Percentiles rank a stretch among this genome's conserved stretches.
Conservation (phyloP, 2,113 vertebrate species). For the Erythrocercus mccallii region DNA sequence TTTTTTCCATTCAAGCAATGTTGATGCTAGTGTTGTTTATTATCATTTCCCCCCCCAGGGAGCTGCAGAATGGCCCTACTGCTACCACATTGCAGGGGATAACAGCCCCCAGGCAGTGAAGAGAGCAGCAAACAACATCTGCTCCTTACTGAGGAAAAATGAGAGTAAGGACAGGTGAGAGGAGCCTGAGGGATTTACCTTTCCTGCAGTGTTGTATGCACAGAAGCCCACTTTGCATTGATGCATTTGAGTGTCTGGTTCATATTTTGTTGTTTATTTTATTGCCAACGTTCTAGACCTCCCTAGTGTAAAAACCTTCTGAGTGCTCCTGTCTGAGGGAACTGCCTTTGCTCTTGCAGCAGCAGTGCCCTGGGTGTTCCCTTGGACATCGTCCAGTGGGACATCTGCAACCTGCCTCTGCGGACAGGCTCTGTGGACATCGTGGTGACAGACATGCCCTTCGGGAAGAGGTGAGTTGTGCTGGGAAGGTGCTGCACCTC, state of each 20-base stretch:
- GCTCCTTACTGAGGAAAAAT: constrained; percentile 84
- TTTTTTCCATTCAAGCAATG: background rate
- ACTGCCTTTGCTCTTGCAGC: constrained; percentile 30
- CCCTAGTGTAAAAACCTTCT: background rate
- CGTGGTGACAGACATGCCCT: constrained; percentile 94
- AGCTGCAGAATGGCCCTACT: constrained; percentile 84
- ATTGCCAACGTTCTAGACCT: background rate
- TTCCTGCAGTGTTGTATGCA: background rate
- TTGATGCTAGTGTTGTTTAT: background rate
- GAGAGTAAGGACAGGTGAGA: constrained; percentile 80
- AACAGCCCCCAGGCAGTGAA: constrained; percentile 91
- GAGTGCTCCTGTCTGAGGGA: background rate
- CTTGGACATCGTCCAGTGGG: constrained; percentile 89
- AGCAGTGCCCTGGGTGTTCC: constrained; percentile 77
- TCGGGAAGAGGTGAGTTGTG: constrained; percentile 89
- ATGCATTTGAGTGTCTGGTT: background rate
- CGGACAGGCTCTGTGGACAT: constrained; percentile 88
- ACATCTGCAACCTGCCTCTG: constrained; percentile 86
- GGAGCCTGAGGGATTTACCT: background rate
- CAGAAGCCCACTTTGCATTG: background rate
- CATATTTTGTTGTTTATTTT: background rate
- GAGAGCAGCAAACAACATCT: constrained; percentile 89
- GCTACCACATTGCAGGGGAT: constrained; percentile 92
- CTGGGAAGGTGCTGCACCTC: background rate
- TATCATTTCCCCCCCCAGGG: constrained; percentile 72